Evolutionary conservation across 2,113 vertebrate species (phyloP), one percentile per base, ranked within the genome.

Genomic region (Parus major): DNA sequence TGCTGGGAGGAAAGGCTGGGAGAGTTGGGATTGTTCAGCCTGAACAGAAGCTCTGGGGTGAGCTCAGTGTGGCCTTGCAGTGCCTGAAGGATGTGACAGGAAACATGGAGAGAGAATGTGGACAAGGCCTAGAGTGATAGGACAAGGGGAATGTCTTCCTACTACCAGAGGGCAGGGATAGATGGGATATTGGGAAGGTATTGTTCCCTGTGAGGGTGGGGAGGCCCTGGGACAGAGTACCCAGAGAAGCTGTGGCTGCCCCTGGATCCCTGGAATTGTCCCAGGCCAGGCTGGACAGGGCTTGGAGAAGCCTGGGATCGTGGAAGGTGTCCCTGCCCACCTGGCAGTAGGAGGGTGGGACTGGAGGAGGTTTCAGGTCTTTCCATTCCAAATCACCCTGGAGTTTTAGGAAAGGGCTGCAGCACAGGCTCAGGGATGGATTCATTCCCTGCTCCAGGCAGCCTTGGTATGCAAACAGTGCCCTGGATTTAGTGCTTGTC

Each of bases 121-220:
- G 3, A 1, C 25, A 76, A 18, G 18, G 39, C 0, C 20, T 69
- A 47, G 64, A 61, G 15, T 15, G 47, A 1, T 47, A 61, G n/a
- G 2, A 15, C 3, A 7, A 52, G 5, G 12, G 29, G 5, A 4
- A 80, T 33, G 15, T 27, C 12, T 50, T 50, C 9, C 12, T 9
- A 22, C 9, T 56, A 25, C 3, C 14, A 2, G 59, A 80, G 10
- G 6, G 21, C 6, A 33, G 66, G 31, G 11, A 0, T 35, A 18
- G 31, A 42, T 36, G 50, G 25, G 18, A 50, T 64, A 31, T 6
- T 35, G 29, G 59, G 35, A 31, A 65, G 1, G 2, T 50, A 57
- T 64, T 5, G 0, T 1, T 71, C 0, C 0, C 25, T 71, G 11
- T 4, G 25, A 49, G 57, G 9, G 15, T 0, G 31, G 0, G 0